A percentile compares a stretch with the other conserved stretches of the same genome.
Evolutionary conservation across 2,888 invertebrate genomes (phyloP).

Genomic region (Agonopterix arenella): DNA sequence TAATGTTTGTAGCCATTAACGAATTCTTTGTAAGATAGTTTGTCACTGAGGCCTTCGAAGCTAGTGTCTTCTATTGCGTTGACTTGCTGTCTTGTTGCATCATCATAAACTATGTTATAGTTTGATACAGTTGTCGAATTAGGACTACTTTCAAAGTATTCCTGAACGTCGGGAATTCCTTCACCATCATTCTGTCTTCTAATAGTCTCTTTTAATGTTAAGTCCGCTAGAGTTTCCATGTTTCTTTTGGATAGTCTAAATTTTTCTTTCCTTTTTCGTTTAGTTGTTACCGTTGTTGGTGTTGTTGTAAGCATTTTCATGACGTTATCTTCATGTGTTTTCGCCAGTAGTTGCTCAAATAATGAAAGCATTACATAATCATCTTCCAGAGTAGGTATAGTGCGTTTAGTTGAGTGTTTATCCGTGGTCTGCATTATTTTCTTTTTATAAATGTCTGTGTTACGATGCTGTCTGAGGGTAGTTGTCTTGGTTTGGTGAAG

Average conservation of each 20-base stretch:
- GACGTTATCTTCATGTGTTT: constrained; percentile 34
- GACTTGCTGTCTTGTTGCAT: background rate
- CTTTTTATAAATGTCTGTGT: background rate
- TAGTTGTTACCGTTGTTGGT: constrained; percentile 9
- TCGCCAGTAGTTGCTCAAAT: constrained; percentile 39
- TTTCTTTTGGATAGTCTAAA: constrained; percentile 23
- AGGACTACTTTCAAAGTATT: background rate
- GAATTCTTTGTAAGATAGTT: constrained; percentile 51
- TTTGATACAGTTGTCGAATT: background rate
- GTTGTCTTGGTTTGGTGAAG: too few species aligned
- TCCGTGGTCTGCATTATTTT: background rate
- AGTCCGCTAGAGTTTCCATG: constrained; percentile 21
- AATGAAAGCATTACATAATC: constrained; percentile 39
- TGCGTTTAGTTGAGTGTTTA: constrained; percentile 1
- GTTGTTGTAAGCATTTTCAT: constrained; percentile 28
- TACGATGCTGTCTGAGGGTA: too few species aligned
- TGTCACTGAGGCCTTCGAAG: constrained; percentile 36
- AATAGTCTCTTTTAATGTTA: constrained; percentile 19
- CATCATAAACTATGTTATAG: background rate
- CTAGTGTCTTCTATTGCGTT: constrained; percentile 21
- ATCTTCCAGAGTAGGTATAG: constrained; percentile 19
- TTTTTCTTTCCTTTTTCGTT: constrained; percentile 6
- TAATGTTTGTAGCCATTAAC: constrained; percentile 60
- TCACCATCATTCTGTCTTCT: constrained; percentile 20
- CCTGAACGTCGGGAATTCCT: constrained; percentile 19